phyloP scores from a whole-genome alignment of 2,113 vertebrate species.

The Takifugu flavidus region DNA sequence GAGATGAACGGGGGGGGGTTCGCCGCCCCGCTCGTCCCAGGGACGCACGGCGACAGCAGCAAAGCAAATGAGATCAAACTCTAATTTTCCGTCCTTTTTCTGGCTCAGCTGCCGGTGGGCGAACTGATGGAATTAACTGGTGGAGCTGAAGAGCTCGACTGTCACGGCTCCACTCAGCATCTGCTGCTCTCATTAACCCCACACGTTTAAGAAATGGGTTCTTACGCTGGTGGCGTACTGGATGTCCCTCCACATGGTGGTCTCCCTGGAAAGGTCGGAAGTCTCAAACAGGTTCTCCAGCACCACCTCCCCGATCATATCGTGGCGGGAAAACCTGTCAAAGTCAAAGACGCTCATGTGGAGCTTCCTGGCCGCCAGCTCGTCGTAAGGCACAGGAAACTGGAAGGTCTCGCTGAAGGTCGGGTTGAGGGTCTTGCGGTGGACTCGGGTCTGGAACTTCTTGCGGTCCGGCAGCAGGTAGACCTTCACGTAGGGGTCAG shows the following conservation, averaged over 20 bases:
- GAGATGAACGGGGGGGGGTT: too few species aligned
- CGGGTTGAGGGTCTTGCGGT: conserved; percentile 97
- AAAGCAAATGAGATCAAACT: neutral
- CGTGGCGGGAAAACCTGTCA: conserved; percentile 96
- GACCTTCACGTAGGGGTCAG: conserved; percentile 97
- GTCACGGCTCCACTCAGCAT: too few species aligned
- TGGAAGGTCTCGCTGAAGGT: conserved; percentile 93
- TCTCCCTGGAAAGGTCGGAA: conserved; percentile 92
- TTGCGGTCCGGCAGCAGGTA: conserved; percentile 98
- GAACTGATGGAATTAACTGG: neutral
- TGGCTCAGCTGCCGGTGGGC: neutral
- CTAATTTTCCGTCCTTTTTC: neutral
- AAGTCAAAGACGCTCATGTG: conserved; percentile 98
- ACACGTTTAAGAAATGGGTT: neutral
- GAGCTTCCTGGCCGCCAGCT: conserved; percentile 86
- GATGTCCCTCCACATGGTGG: conserved; percentile 94
- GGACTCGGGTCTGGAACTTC: conserved; percentile 97
- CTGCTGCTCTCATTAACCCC: too few species aligned
- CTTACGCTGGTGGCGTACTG: conserved; percentile 75
- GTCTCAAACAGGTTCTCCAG: conserved; percentile 95
- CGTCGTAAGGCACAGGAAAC: conserved; percentile 91
- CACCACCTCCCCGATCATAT: conserved; percentile 97
- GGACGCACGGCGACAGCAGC: neutral
- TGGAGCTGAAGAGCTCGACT: neutral
- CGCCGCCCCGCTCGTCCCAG: too few species aligned